Evolutionary conservation across 2,113 vertebrate species (phyloP).

Genomic region (Pachyramphus minor): DNA sequence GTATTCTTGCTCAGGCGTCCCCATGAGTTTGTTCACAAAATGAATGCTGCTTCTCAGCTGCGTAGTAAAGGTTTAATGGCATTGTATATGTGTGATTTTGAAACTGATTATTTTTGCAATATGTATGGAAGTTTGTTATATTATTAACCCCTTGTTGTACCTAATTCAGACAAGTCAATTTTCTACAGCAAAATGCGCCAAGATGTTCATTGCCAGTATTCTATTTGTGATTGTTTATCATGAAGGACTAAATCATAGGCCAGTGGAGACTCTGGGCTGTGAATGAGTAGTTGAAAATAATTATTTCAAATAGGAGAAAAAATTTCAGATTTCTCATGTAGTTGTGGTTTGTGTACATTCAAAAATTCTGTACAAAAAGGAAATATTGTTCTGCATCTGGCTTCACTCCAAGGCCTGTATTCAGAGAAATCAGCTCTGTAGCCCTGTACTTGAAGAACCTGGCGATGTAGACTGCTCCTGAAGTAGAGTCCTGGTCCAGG

Average conservation of each 20-base stretch:
- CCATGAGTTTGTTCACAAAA: not conserved
- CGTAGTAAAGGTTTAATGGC: not conserved
- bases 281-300: not conserved
- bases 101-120: not conserved
- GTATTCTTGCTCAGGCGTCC: not conserved
- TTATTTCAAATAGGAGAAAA: not conserved
- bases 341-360: not conserved
- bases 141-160: not conserved
- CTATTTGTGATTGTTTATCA: not conserved
- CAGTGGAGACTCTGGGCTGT: not conserved
- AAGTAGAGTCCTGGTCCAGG: not conserved
- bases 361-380: not conserved
- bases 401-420: not conserved
- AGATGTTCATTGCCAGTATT: not conserved
- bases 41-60: not conserved
- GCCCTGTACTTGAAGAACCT: not conserved
- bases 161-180: not conserved
- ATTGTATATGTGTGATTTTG: not conserved
- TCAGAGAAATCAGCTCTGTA: not conserved
- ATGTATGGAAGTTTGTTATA: not conserved
- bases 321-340: not conserved
- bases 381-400: not conserved
- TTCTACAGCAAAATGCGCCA: not conserved
- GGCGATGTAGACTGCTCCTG: rapidly evolving
- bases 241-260: not conserved